Evolutionary conservation across 2,797 vertebrate genomes (phyloP), one percentile per base, ranked within the genome.

Genomic region (Potorous gilbertii): DNA sequence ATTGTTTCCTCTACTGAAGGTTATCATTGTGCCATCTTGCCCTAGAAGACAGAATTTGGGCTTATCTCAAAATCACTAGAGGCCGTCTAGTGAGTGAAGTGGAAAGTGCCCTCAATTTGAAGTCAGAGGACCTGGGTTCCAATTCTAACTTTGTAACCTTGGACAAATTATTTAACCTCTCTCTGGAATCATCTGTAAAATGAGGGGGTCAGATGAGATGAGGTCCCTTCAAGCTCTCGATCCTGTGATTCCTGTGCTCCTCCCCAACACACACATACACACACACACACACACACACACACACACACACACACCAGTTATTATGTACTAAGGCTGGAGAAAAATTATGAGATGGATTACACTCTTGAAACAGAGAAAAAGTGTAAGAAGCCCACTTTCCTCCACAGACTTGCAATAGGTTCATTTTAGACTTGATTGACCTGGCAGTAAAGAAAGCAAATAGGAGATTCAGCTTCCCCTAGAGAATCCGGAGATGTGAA

Each of bases 391-490:
- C 18, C 34, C n/a, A 18, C 28, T 95, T 94, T 81, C 54, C 13
- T 57, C 46, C 34, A 27, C 10, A 57, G 91, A 95, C n/a, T 54
- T n/a, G 31, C 56, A 54, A 46, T 52, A 16, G 55, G 81, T 92
- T 90, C 6, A 1, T 50, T 95, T 92, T 91, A 74, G 55, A 90
- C 81, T 59, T 90, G 14, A 3, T 55, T 57, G 59, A 24, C 56
- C 94, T 96, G 56, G 31, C 50, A 94, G 94, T 90, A 92, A 94
- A 40, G 55, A 34, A 55, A 89, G 91, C 90, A 94, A 87, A 93
- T 55, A 55, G 81, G 34, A 55, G 50, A 24, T 92, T 11, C 46
- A 89, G 24, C 27, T 24, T 87, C 74, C 40, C 21, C 21, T 27
- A 27, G 66, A 40, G 66, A 81, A 81, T 46, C 74, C 21, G 24